A percentile compares a stretch with the other conserved stretches of the same genome.
Evolutionary conservation across 2,888 invertebrate species (phyloP).

Genomic region (Drosophila helvetica): DNA sequence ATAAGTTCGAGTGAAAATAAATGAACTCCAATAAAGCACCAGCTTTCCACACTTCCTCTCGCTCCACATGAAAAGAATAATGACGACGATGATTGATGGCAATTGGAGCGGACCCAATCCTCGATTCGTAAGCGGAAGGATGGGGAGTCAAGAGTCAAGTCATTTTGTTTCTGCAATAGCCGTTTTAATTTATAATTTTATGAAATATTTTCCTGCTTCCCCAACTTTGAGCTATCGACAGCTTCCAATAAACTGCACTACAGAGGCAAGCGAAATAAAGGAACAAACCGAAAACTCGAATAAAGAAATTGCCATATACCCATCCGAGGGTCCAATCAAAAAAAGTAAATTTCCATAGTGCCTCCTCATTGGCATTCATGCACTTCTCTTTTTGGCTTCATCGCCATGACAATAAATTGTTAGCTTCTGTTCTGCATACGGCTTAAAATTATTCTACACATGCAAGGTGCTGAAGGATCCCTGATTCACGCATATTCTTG

Average conservation of each 20-base stretch:
- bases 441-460: conserved; percentile 6
- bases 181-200: conserved; percentile 44
- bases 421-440: not conserved
- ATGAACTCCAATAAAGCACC: too few species aligned
- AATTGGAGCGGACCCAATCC: not conserved
- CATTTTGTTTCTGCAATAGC: conserved; percentile 33
- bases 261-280: too few species aligned
- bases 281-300: not conserved
- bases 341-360: not conserved
- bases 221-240: not conserved
- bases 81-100: not conserved
- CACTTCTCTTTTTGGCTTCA: not conserved
- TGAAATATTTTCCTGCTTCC: conserved; percentile 26
- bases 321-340: not conserved
- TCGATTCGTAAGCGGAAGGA: conserved; percentile 27
- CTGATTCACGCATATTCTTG: not conserved
- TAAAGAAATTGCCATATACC: not conserved
- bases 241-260: not conserved
- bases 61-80: too few species aligned
- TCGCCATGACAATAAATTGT: not conserved
- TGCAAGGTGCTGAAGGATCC: not conserved
- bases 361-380: not conserved
- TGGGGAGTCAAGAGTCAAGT: conserved; percentile 19
- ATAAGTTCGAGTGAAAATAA: too few species aligned
- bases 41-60: too few species aligned